Evolutionary conservation across 2,113 vertebrate species (phyloP), one percentile per base, ranked within the genome.

Genomic region (Prietella phreatophila): DNA sequence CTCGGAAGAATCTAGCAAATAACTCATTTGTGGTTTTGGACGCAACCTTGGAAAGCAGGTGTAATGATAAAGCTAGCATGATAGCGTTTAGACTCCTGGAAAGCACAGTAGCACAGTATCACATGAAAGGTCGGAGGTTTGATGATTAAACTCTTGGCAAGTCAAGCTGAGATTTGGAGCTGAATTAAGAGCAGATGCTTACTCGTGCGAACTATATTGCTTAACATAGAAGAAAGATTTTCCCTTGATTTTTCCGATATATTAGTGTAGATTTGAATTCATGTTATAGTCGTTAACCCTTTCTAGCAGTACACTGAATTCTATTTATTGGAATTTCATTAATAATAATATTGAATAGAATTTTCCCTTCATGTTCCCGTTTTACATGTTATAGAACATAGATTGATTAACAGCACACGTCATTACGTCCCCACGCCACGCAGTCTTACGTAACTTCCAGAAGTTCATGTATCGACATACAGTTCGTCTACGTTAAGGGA

Each of bases 41-140:
- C 25, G 15, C 25, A 14, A 53, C 17, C 25, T 78, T 78, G 75
- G 75, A 80, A 55, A 30, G 25, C 76, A 80, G 76, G 76, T 55
- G 27, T 80, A 80, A 55, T 30, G 47, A 80, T 30, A 80, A 55
- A 30, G 27, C 76, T 19, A 27, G 7, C 5, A 5, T 80, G 19
- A 55, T 80, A 30, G 50, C 6, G 19, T 55, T 55, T 80, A 9
- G 50, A 30, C 76, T 80, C 50, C 76, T 55, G 76, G 76, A 80
- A 80, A 55, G 55, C 9, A 50, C 47, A 50, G 47, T 3, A 80
- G 15, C 15, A 13, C 50, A 19, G 47, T 15, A 80, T 80, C 76
- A 19, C 50, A 30, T 30, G 17, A 80, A 80, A 30, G n/a, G 50
- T n/a, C 50, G 7, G 61, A 76, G 36, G 92, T 88, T 84, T 30